A percentile compares a stretch with the other conserved stretches of the same genome.
Evolutionary conservation across 1,140 invertebrate genomes (phyloP).

Genomic region (Drosophila bocqueti): DNA sequence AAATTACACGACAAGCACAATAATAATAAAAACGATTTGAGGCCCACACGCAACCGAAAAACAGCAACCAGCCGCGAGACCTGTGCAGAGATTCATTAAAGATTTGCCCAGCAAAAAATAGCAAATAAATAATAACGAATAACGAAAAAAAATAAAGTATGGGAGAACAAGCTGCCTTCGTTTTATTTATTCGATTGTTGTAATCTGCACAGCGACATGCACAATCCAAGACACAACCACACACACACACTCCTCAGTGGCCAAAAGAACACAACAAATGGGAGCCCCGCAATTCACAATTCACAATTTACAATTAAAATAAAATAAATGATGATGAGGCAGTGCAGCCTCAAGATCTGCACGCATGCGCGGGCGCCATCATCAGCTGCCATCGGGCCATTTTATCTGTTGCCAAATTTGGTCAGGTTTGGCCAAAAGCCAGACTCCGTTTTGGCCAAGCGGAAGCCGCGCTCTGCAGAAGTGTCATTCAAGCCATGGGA

Average conservation of each 20-base stretch:
- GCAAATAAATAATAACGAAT: constrained; percentile 54
- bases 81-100: constrained; percentile 54
- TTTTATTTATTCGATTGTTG: constrained; percentile 79
- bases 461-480: constrained; percentile 61
- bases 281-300: constrained; percentile 15
- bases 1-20: constrained; percentile 83
- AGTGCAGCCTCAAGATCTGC: constrained; percentile 40
- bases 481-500: constrained; percentile 77
- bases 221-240: constrained; percentile 53
- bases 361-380: constrained; percentile 82
- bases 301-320: constrained; percentile 61
- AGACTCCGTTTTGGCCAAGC: constrained; percentile 27
- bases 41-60: constrained; percentile 72
- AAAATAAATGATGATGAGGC: constrained; percentile 78
- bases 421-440: constrained; percentile 62
- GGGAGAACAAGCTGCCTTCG: constrained; percentile 31
- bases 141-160: constrained; percentile 23
- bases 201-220: constrained; percentile 77
- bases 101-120: constrained; percentile 45
- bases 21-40: constrained; percentile 83
- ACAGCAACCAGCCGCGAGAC: constrained; percentile 20
- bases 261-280: constrained; percentile 19
- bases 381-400: constrained; percentile 69
- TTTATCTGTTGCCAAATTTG: constrained; percentile 73
- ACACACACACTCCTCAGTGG: neutral